A percentile compares a stretch with the other conserved stretches of the same genome.
Conservation (phyloP, 2,888 invertebrate species). For the Macaria liturata region DNA sequence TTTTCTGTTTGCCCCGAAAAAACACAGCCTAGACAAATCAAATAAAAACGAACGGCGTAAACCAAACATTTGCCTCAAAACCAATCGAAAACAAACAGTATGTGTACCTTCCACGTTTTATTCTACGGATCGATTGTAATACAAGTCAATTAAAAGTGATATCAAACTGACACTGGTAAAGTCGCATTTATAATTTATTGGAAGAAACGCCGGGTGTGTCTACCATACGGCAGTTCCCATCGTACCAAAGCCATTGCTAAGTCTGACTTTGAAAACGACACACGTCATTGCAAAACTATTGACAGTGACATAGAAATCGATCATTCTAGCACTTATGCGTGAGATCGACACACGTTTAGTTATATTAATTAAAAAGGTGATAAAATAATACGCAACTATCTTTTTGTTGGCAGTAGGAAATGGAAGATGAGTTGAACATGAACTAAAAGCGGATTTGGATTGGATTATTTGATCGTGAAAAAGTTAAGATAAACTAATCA, state of each 20-base stretch:
- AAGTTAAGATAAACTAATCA: constrained; percentile 1
- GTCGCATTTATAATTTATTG: constrained; percentile 62
- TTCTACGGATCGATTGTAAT: constrained; percentile 18
- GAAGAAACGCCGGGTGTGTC: constrained; percentile 56
- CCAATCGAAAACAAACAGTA: constrained; percentile 17
- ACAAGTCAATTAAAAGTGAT: constrained; percentile 34
- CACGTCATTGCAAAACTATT: constrained; percentile 66
- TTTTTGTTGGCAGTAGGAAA: constrained; percentile 7
- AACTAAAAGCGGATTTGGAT: no score
- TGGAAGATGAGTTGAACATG: neutral
- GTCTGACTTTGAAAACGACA: constrained; percentile 56
- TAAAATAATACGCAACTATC: no score
- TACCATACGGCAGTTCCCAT: constrained; percentile 61
- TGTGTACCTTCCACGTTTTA: constrained; percentile 6
- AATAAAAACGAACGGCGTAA: constrained; percentile 12
- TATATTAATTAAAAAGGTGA: no score
- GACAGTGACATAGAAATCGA: constrained; percentile 63
- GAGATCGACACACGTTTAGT: constrained; percentile 20
- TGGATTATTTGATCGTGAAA: no score
- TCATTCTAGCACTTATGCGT: constrained; percentile 41
- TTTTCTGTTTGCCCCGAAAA: no score
- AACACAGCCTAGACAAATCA: no score
- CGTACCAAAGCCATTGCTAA: constrained; percentile 45
- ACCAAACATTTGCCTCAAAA: constrained; percentile 20
- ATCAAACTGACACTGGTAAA: constrained; percentile 37